Conservation (phyloP, 2,797 vertebrate species). For the Sparus aurata region DNA sequence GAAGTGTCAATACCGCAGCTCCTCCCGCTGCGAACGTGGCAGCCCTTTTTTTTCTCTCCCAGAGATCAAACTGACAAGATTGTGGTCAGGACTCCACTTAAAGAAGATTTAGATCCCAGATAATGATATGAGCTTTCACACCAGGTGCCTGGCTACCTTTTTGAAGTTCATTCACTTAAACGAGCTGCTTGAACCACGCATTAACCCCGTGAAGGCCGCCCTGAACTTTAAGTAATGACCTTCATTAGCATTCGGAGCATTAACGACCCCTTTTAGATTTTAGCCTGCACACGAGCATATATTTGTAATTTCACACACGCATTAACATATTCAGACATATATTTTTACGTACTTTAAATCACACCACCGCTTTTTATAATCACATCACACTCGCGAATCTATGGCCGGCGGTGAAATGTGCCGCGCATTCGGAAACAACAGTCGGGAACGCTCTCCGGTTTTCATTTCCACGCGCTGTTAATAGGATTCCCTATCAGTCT, state of each 20-base stretch:
- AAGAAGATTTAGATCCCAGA: slow-evolving; percentile 55
- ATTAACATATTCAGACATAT: background rate
- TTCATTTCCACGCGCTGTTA: slow-evolving; percentile 18
- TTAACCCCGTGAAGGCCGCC: slow-evolving; percentile 46
- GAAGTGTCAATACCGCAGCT: slow-evolving; percentile 32
- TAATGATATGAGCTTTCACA: slow-evolving; percentile 55
- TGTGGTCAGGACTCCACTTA: slow-evolving; percentile 46
- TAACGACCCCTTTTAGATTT: slow-evolving; percentile 9
- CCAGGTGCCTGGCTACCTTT: slow-evolving; percentile 28
- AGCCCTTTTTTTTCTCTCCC: slow-evolving; percentile 8
- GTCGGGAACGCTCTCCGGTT: slow-evolving; percentile 25
- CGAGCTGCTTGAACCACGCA: slow-evolving; percentile 46
- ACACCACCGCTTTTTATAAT: slow-evolving; percentile 13
- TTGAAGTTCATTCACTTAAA: slow-evolving; percentile 58
- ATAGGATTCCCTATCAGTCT: slow-evolving; percentile 10
- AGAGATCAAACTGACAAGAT: slow-evolving; percentile 58
- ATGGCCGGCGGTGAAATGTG: background rate
- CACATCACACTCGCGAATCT: background rate
- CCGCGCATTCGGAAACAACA: slow-evolving; percentile 27
- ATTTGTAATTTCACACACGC: slow-evolving; percentile 1
- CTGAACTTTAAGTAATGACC: slow-evolving; percentile 45
- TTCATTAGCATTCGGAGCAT: slow-evolving; percentile 20
- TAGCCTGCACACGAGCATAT: background rate
- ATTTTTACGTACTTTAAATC: background rate
- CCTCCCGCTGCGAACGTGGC: background rate